These are phyloP conservation scores for Pagetopsis macropterus DNA, from an alignment of 2,797 vertebrate genomes.

Conservation along the genomic window DNA sequence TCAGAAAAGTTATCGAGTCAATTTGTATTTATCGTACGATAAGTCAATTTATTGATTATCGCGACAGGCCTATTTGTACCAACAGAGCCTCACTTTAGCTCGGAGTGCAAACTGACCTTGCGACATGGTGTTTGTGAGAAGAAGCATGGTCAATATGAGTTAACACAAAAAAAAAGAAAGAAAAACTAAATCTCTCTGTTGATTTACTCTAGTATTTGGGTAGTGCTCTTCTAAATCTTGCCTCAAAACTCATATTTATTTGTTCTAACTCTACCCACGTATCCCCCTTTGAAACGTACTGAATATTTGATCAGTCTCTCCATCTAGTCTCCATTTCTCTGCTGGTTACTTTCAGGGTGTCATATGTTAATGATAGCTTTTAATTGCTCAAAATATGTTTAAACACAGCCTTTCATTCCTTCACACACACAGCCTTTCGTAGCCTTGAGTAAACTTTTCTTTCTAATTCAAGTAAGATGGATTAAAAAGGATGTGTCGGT, in stretches of 20 bases:
- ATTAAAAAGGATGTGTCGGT: neutral
- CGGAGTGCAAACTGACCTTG: neutral
- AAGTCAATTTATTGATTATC: too few relatives aligned
- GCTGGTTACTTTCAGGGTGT: constrained; percentile 1
- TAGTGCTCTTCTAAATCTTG: neutral
- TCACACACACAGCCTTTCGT: neutral
- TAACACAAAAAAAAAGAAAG: neutral
- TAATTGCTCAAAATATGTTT: constrained; percentile 24
- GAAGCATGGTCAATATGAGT: neutral
- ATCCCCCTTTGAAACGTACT: neutral
- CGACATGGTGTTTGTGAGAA: neutral
- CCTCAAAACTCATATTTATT: constrained; percentile 7
- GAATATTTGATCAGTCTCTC: neutral
- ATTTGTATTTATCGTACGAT: too few relatives aligned
- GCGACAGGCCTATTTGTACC: too few relatives aligned
- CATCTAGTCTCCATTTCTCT: constrained; percentile 6
- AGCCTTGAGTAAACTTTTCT: constrained; percentile 15
- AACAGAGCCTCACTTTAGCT: neutral
- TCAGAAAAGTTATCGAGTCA: too few relatives aligned
- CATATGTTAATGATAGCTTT: constrained; percentile 32
- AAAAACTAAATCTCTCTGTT: neutral
- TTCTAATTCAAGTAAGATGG: constrained; percentile 19
- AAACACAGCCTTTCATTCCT: constrained; percentile 1
- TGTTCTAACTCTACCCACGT: neutral
- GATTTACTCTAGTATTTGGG: neutral